Evolutionary conservation across 2,113 vertebrate genomes (phyloP).

Genomic region (Plecturocebus donacophilus): DNA sequence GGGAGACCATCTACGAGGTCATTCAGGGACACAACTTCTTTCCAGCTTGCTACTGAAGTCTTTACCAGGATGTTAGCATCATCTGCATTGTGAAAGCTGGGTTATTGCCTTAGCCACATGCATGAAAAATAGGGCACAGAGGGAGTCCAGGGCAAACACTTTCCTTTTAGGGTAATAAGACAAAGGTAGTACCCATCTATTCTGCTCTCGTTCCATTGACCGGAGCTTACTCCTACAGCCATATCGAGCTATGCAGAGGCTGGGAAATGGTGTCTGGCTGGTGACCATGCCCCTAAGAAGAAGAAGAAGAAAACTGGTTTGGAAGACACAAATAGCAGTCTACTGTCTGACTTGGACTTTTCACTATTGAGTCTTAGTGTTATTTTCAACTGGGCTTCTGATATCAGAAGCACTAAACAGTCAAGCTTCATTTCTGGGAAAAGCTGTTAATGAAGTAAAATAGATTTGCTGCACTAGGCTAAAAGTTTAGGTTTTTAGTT

Average conservation of each 20-base stretch:
- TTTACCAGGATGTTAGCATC: not conserved
- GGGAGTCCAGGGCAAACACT: not conserved
- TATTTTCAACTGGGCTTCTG: not conserved
- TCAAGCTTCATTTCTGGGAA: not conserved
- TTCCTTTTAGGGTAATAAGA: not conserved
- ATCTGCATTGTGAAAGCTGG: not conserved
- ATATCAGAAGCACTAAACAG: not conserved
- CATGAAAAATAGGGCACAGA: not conserved
- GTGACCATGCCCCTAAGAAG: not conserved
- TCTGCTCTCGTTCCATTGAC: not conserved
- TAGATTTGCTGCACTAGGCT: not conserved
- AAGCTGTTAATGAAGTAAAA: conserved; percentile 34
- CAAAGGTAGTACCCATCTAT: not conserved
- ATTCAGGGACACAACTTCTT: not conserved
- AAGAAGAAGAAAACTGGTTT: not conserved
- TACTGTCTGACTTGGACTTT: not conserved
- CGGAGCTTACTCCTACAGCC: not conserved
- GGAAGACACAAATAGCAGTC: not conserved
- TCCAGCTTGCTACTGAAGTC: not conserved
- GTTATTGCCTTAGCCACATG: not conserved
- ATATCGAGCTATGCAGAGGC: not conserved
- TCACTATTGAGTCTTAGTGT: not conserved
- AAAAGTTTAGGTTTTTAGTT: not conserved
- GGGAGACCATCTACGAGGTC: not conserved
- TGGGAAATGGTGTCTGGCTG: not conserved